Percentiles rank a stretch among this genome's conserved stretches.
Conservation (phyloP, 2,888 invertebrate species). For the Polymixis lichenea region DNA sequence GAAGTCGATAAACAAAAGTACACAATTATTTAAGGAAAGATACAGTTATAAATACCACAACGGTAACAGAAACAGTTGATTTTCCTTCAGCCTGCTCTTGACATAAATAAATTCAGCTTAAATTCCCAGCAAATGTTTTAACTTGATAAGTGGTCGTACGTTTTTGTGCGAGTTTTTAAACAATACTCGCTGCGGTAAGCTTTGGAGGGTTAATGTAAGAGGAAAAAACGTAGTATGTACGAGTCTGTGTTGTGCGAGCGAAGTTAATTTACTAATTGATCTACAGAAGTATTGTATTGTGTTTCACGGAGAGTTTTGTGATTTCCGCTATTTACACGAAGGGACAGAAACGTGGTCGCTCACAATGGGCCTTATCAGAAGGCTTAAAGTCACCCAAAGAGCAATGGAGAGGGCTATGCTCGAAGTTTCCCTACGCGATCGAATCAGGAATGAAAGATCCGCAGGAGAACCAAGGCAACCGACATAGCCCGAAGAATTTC, state of each 20-base stretch:
- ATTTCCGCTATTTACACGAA: constrained; percentile 17
- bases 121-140: constrained; percentile 53
- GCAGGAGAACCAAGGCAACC: too few species aligned
- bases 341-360: too few species aligned
- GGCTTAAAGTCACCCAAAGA: too few species aligned
- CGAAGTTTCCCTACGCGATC: too few species aligned
- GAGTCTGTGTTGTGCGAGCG: constrained; percentile 26
- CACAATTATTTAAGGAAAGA: constrained; percentile 29
- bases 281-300: constrained; percentile 27
- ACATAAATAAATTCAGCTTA: constrained; percentile 54
- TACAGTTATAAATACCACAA: constrained; percentile 36
- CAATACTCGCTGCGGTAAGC: constrained; percentile 30
- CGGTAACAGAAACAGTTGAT: constrained; percentile 41
- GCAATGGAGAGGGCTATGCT: too few species aligned
- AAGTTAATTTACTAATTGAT: constrained; percentile 56
- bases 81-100: constrained; percentile 57
- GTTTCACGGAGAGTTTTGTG: constrained; percentile 4
- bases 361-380: too few species aligned
- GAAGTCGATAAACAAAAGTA: constrained; percentile 25
- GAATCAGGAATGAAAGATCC: too few species aligned
- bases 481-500: too few species aligned
- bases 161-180: constrained; percentile 48
- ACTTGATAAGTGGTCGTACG: constrained; percentile 52
- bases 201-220: constrained; percentile 12
- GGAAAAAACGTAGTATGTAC: constrained; percentile 28